Base-by-base conservation (phyloP, 92 coral and sea anemone species). In the Zoanthus solanderi region DNA sequence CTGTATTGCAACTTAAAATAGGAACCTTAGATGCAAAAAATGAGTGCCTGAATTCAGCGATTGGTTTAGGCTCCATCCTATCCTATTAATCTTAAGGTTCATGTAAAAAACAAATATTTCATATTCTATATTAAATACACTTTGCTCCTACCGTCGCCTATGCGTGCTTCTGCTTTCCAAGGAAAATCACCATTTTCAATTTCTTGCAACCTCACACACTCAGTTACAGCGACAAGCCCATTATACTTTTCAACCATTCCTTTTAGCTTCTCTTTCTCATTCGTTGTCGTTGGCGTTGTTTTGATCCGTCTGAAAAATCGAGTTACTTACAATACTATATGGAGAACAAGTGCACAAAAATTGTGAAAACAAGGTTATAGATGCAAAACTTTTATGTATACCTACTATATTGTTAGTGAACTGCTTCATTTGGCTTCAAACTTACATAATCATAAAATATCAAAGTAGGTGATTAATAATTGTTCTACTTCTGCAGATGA, bases 271-370 rank as follows among this genome's bases (percentile, higher is more conserved):
- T 63, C 87, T 67, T 89, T 92, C 78, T 92, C 92, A 9, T 60
- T 2, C 92, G 84, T 11, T 89, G 45, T 65, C 79, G 75, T 78
- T 89, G 88, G 72, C 94, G 89, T 76, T 89, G 94, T 60, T 89
- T 89, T 13, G 93, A 91, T 68, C 91, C 90, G 83, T 91, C 93
- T 91, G 57, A 50, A 81, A 71, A 47, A n/a, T 28, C 75, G 6
- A 18, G 28, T 48, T 9, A 54, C 60, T 54, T 54, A 54, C 60
- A 54, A 54, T 54, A 54, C 60, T 54, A 54, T 54, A 53, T 14
- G 1, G 11, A 53, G 11, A 53, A 53, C 60, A 54, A 54, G 60
- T 58, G 66, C 23, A 58, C 23, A 58, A 58, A 7, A 54, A 54
- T 54, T 54, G 60, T 54, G 60, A 54, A 54, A 15, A 54, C 60